Percentiles rank a stretch among this genome's conserved stretches.
phyloP scores from a whole-genome alignment of 2,113 vertebrate species.

The Alectura lathami region DNA sequence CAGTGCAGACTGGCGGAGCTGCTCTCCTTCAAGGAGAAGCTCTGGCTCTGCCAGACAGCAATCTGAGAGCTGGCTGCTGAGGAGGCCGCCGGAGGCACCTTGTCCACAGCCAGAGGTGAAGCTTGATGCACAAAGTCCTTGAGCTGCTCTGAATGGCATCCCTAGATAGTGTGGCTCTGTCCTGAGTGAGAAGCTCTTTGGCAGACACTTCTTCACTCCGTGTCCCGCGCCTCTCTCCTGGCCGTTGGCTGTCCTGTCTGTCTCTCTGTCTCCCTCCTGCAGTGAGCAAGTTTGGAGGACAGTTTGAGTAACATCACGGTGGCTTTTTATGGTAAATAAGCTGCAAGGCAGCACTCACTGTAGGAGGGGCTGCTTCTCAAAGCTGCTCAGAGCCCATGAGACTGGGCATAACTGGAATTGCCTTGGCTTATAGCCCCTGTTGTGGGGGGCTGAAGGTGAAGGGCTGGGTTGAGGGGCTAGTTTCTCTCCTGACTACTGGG shows the following conservation, averaged over 20 bases:
- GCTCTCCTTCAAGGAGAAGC: slow-evolving; percentile 1
- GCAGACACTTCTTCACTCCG: neutral
- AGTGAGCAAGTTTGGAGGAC: neutral
- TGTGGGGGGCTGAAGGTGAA: fast-evolving
- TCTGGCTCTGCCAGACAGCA: slow-evolving; percentile 23
- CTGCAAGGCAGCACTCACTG: neutral
- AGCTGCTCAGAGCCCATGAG: neutral
- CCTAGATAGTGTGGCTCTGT: neutral
- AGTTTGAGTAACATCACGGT: neutral
- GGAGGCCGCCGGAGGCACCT: slow-evolving; percentile 32
- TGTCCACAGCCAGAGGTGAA: slow-evolving; percentile 58
- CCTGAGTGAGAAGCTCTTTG: neutral
- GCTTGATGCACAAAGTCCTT: slow-evolving; percentile 33
- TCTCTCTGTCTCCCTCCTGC: neutral
- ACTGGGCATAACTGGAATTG: neutral
- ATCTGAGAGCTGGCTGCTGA: neutral
- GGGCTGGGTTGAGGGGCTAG: neutral
- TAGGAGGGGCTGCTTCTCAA: neutral
- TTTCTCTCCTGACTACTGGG: neutral
- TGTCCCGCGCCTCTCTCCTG: neutral
- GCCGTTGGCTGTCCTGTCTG: neutral
- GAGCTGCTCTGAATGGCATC: neutral
- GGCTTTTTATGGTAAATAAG: slow-evolving; percentile 51
- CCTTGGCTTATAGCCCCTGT: neutral
- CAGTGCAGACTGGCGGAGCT: slow-evolving; percentile 1